Conservation (phyloP, 2,888 invertebrate species). For the Mayetiola destructor region DNA sequence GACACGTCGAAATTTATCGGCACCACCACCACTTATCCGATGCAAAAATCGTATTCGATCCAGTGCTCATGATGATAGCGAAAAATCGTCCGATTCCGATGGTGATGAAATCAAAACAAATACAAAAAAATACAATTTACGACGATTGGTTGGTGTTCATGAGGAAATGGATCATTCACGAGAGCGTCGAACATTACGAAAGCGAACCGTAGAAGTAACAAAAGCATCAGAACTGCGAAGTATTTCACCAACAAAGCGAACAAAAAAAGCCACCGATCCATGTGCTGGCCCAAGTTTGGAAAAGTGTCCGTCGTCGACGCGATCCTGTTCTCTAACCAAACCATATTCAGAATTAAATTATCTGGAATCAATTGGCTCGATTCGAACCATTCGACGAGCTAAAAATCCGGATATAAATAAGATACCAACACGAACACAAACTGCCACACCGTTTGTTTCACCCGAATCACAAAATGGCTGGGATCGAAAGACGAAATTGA, state of each 20-base stretch:
- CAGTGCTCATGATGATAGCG: background rate
- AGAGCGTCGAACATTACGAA: background rate
- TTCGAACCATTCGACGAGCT: slow-evolving; percentile 13
- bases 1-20: background rate
- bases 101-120: background rate
- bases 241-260: background rate
- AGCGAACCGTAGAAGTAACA: background rate
- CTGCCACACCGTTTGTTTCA: slow-evolving; percentile 12
- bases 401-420: slow-evolving; percentile 19
- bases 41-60: background rate
- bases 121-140: background rate
- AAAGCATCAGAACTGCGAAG: background rate
- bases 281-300: background rate
- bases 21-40: background rate
- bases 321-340: background rate
- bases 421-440: slow-evolving; percentile 18
- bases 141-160: background rate
- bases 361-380: slow-evolving; percentile 18
- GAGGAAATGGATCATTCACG: background rate
- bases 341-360: slow-evolving; percentile 16
- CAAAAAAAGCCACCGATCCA: background rate
- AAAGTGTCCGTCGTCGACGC: background rate
- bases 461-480: slow-evolving; percentile 16
- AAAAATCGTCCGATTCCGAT: background rate
- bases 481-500: slow-evolving; percentile 24